A percentile compares a stretch with the other conserved stretches of the same genome.
Evolutionary conservation across 2,113 vertebrate species (phyloP).

Genomic region (Geococcyx californianus): DNA sequence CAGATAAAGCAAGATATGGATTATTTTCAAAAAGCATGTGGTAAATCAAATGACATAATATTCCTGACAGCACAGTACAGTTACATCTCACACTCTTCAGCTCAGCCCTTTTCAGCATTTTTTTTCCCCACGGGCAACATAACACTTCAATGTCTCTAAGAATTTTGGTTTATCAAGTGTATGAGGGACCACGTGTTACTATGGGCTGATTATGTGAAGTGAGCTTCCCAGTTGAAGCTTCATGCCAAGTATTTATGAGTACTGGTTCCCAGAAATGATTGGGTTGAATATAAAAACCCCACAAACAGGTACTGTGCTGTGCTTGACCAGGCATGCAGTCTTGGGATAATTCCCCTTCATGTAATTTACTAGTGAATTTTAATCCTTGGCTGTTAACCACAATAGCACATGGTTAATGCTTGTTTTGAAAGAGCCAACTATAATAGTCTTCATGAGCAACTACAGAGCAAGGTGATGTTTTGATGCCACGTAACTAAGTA

Average conservation of each 20-base stretch:
- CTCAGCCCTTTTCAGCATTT: neutral
- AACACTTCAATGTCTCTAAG: neutral
- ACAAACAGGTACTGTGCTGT: neutral
- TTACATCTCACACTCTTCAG: neutral
- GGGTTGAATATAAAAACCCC: neutral
- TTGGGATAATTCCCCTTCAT: neutral
- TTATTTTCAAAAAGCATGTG: neutral
- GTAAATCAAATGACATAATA: neutral
- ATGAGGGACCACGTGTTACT: neutral
- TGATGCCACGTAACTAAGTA: neutral
- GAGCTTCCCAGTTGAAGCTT: neutral
- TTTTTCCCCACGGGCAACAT: neutral
- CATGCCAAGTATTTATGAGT: neutral
- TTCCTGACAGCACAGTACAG: neutral
- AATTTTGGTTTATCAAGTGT: neutral
- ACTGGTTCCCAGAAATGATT: neutral
- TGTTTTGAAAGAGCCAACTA: neutral
- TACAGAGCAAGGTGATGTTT: rapidly evolving
- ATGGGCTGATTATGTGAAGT: neutral
- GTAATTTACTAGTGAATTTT: neutral
- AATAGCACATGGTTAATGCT: neutral
- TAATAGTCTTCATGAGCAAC: neutral
- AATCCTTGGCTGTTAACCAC: neutral
- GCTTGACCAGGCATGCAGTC: neutral
- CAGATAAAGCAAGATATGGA: neutral